Evolutionary conservation across 2,113 vertebrate species (phyloP).

Genomic region (Pitta sordida): DNA sequence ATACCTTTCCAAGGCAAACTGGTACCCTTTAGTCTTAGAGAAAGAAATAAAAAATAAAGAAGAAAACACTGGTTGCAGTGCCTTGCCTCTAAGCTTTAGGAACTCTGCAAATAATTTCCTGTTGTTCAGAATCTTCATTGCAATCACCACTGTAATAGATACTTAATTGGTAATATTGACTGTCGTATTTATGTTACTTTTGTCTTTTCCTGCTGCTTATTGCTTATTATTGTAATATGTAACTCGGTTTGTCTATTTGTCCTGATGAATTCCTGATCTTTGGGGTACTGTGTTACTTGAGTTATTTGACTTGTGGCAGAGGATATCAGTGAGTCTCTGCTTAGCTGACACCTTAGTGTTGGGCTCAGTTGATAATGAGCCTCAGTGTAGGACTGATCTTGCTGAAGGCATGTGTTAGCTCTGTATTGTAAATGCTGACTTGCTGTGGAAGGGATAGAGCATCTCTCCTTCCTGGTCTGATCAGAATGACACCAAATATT

Average conservation of each 20-base stretch:
- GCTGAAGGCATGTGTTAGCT: not conserved
- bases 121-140: not conserved
- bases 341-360: not conserved
- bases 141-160: not conserved
- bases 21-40: not conserved
- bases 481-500: not conserved
- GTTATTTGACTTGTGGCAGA: constrained; percentile 38
- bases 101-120: not conserved
- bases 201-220: not conserved
- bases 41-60: not conserved
- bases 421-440: not conserved
- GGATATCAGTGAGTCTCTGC: not conserved
- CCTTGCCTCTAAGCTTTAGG: not conserved
- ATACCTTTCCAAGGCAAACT: not conserved
- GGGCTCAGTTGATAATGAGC: not conserved
- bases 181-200: not conserved
- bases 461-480: not conserved
- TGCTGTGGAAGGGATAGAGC: not conserved
- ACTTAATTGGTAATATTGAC: not conserved
- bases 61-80: not conserved
- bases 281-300: constrained; percentile 8
- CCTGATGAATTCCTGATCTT: constrained; percentile 21
- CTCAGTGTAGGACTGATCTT: not conserved
- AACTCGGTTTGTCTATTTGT: not conserved
- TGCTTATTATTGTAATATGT: not conserved